Percentiles rank a stretch among this genome's conserved stretches.
These are phyloP conservation scores for Luperina testacea DNA, from an alignment of 2,888 invertebrate genomes.

Conservation along the genomic window DNA sequence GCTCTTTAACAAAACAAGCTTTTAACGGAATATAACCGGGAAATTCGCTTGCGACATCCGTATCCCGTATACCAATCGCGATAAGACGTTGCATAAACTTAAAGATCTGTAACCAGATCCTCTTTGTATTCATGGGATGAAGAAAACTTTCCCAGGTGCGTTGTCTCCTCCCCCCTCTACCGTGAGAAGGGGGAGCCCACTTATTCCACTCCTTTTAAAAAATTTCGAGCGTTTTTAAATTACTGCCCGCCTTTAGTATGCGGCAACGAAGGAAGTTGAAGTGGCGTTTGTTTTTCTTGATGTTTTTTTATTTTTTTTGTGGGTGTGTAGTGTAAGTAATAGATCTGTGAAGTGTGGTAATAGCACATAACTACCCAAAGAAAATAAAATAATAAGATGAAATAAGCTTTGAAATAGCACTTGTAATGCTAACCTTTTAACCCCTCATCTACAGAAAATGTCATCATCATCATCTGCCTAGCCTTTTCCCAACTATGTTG, in stretches of 20 bases:
- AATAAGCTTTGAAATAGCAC: not conserved
- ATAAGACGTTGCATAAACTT: slow-evolving; percentile 65
- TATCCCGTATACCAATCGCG: slow-evolving; percentile 61
- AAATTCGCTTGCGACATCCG: slow-evolving; percentile 47
- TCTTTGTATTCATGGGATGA: slow-evolving; percentile 86
- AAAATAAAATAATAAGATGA: not conserved
- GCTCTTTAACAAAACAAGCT: slow-evolving; percentile 9
- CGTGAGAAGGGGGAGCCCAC: slow-evolving; percentile 51
- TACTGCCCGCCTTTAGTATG: slow-evolving; percentile 72
- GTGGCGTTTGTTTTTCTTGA: slow-evolving; percentile 31
- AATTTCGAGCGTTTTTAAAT: slow-evolving; percentile 84
- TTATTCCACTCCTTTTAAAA: slow-evolving; percentile 72
- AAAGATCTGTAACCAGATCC: slow-evolving; percentile 73
- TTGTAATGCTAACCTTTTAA: not conserved
- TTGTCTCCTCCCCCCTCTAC: slow-evolving; percentile 64
- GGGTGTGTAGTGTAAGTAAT: too few relatives aligned
- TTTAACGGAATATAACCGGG: slow-evolving; percentile 20
- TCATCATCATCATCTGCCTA: too few relatives aligned
- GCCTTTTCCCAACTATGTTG: too few relatives aligned
- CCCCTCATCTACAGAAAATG: not conserved
- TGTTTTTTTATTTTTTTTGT: too few relatives aligned
- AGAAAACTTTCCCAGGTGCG: slow-evolving; percentile 82
- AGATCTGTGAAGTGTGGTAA: too few relatives aligned
- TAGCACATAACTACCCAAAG: not conserved
- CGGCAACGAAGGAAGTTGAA: slow-evolving; percentile 67